Evolutionary conservation across 2,888 invertebrate species (phyloP), one percentile per base, ranked within the genome.

Genomic region (Uropetala carovei): DNA sequence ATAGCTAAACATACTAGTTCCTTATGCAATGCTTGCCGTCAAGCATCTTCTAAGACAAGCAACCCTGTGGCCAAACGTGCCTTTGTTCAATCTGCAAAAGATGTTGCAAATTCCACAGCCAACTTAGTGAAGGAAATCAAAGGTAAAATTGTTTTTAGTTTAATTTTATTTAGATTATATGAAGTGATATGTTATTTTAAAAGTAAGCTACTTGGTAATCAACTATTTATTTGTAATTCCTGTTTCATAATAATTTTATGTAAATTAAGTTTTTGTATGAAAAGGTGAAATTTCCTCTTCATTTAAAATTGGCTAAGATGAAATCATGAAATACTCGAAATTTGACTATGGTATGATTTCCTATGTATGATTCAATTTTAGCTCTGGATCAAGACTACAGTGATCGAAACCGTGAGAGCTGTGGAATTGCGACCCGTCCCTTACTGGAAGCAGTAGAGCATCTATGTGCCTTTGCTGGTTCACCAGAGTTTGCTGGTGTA

Each of bases 51-150:
- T 93, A 98, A 98, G 94, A 98, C 99, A 0, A 96, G 96, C 92
- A 98, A 98, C 95, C 98, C 99, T 0, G 98, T 98, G 7, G 99
- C 99, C 92, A 99, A 99, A 95, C 96, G 99, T 60, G 99, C 99
- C 95, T 99, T 99, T 95, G 99, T 99, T 92, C 99, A 99, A 94
- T 98, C 98, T 93, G 99, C 99, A 92, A 99, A 99, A 95, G 99
- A 99, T 94, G 99, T 99, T 2, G 99, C 99, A 91, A 98, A 98
- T 95, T 98, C 98, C 27, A 99, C 99, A 0, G 98, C 99, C 0
- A 97, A 97, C 93, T 96, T 99, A 30, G 99, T 99, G 30, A 98
- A 98, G 95, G 98, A 99, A 95, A 99, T 99, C 94, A 99, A 99
- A 95, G 97, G 95, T 94, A 93, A 64, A 93, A 57, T 85, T 92